A percentile compares a stretch with the other conserved stretches of the same genome.
Evolutionary conservation across 2,113 vertebrate genomes (phyloP).

Genomic region (Seriola dumerili): DNA sequence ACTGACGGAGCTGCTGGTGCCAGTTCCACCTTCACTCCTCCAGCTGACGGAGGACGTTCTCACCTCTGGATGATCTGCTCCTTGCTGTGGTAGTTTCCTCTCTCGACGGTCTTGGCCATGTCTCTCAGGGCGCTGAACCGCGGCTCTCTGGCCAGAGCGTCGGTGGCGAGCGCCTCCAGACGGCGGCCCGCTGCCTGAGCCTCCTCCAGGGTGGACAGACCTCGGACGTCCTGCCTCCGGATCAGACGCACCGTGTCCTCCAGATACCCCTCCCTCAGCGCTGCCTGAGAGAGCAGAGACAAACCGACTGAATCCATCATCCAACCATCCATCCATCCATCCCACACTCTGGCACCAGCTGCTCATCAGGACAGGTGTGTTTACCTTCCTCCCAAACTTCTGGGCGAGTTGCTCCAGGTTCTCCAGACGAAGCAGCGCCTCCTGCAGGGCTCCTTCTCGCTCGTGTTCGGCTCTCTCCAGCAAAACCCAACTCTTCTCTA

Average conservation of each 20-base stretch:
- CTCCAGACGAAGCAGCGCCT: slow-evolving; percentile 87
- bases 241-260: slow-evolving; percentile 86
- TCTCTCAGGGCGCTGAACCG: slow-evolving; percentile 87
- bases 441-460: slow-evolving; percentile 84
- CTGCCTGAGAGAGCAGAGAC: slow-evolving; percentile 68
- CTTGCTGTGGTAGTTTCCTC: slow-evolving; percentile 89
- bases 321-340: background rate
- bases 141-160: slow-evolving; percentile 87
- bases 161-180: slow-evolving; percentile 88
- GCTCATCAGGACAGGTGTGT: fast-evolving
- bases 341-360: no score
- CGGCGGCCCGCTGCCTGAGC: slow-evolving; percentile 85
- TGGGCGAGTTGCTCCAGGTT: slow-evolving; percentile 89
- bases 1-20: no score
- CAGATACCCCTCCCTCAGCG: slow-evolving; percentile 88
- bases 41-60: background rate
- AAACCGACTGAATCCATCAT: background rate
- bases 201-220: slow-evolving; percentile 71
- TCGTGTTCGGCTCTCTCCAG: slow-evolving; percentile 86
- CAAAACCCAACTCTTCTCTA: slow-evolving; percentile 87
- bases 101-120: slow-evolving; percentile 85
- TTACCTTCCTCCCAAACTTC: slow-evolving; percentile 87
- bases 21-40: no score
- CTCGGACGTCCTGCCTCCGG: slow-evolving; percentile 80
- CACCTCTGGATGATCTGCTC: slow-evolving; percentile 83